Percentiles rank a stretch among this genome's conserved stretches.
Evolutionary conservation across 2,888 invertebrate species (phyloP).

Genomic region (Schizaphis graminum): DNA sequence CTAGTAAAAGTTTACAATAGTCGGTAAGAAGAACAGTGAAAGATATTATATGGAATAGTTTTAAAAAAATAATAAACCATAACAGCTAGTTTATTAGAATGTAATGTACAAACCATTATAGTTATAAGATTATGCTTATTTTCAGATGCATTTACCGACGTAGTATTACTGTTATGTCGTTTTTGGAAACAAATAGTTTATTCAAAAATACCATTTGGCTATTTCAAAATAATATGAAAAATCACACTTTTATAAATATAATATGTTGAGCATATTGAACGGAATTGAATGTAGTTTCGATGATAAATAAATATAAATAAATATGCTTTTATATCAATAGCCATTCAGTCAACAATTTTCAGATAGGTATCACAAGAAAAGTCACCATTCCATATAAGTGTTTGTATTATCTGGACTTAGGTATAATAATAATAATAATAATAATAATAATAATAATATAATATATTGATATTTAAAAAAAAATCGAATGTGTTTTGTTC

Average conservation of each 20-base stretch:
- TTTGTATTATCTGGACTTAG: neutral
- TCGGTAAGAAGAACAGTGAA: neutral
- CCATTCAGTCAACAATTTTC: neutral
- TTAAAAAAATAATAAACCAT: neutral
- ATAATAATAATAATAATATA: neutral
- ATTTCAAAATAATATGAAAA: slow-evolving; percentile 10
- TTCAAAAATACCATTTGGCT: neutral
- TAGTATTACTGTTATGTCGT: neutral
- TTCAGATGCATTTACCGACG: neutral
- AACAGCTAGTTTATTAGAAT: slow-evolving; percentile 37
- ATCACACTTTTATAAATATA: neutral
- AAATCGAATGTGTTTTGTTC: neutral
- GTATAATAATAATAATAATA: neutral
- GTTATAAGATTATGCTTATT: slow-evolving; percentile 18
- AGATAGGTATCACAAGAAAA: neutral
- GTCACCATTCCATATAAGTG: neutral
- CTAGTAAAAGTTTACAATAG: slow-evolving; percentile 12
- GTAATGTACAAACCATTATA: neutral
- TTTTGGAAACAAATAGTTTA: slow-evolving; percentile 30
- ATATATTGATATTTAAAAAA: neutral
- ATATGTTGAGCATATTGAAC: neutral
- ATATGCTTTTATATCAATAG: neutral
- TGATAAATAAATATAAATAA: neutral
- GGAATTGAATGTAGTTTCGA: neutral
- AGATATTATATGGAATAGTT: neutral